These are phyloP conservation scores for Limonius californicus DNA, from an alignment of 1,140 invertebrate genomes.

Conservation along the genomic window DNA sequence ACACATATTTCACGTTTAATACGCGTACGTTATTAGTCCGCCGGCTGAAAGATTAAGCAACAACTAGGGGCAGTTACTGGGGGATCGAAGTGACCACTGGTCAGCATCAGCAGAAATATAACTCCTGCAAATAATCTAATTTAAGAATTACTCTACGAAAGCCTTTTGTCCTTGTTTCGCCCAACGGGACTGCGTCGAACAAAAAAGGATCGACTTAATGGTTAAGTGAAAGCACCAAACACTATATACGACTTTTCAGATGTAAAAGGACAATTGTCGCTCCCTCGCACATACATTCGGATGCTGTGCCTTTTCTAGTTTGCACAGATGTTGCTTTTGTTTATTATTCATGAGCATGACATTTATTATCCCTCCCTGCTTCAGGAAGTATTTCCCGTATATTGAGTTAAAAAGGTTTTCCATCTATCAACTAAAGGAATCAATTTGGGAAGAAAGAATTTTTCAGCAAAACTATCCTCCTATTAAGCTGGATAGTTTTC, in stretches of 20 bases:
- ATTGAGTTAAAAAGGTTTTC: neutral
- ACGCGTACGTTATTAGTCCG: conserved; percentile 18
- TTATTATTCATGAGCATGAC: conserved; percentile 15
- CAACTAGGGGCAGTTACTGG: conserved; percentile 15
- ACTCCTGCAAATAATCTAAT: conserved; percentile 12
- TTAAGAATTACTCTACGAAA: conserved; percentile 12
- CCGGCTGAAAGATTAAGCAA: conserved; percentile 22
- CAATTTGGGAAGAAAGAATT: neutral
- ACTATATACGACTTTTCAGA: conserved; percentile 8
- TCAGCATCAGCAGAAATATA: conserved; percentile 2
- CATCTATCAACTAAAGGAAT: no score
- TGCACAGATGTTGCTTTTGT: conserved; percentile 12
- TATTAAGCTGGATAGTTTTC: no score
- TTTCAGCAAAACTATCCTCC: no score
- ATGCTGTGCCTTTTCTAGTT: conserved; percentile 11
- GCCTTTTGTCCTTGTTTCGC: neutral
- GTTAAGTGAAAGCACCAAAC: conserved; percentile 8
- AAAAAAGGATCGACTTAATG: neutral
- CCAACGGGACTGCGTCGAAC: neutral
- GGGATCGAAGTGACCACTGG: neutral
- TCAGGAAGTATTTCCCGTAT: conserved; percentile 2
- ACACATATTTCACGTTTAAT: conserved; percentile 18
- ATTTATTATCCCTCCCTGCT: conserved; percentile 10
- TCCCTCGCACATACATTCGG: conserved; percentile 11
- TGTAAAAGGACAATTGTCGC: conserved; percentile 14